Evolutionary conservation across 2,888 invertebrate genomes (phyloP).

Genomic region (Parnassius smintheus): DNA sequence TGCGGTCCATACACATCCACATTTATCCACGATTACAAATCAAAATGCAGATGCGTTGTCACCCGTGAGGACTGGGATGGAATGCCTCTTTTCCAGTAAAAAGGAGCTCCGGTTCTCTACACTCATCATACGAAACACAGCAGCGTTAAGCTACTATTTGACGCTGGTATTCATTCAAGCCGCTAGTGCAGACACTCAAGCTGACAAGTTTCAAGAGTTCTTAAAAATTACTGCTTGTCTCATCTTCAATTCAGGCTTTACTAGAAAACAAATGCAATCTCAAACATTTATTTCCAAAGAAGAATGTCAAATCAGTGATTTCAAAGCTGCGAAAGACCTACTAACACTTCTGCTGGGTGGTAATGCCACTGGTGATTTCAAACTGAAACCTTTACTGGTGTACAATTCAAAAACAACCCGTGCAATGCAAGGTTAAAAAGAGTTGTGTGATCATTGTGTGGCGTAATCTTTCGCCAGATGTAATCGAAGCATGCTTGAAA

Average conservation of each 20-base stretch:
- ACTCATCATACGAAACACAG: too few species aligned
- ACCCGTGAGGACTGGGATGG: too few species aligned
- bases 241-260: conserved; percentile 4
- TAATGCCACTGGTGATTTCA: conserved; percentile 36
- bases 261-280: conserved; percentile 10
- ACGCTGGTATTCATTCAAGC: conserved; percentile 20
- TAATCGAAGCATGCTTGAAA: too few species aligned
- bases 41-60: too few species aligned
- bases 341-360: conserved; percentile 40
- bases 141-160: too few species aligned
- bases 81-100: too few species aligned
- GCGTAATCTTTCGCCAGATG: too few species aligned
- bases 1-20: too few species aligned
- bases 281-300: conserved; percentile 29
- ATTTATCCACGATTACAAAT: too few species aligned
- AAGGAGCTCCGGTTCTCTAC: too few species aligned
- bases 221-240: conserved; percentile 6
- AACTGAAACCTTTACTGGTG: conserved; percentile 31
- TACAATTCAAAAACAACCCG: conserved; percentile 33
- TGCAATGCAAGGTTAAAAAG: conserved; percentile 34
- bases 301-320: conserved; percentile 33
- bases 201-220: conserved; percentile 14
- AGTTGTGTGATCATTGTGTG: too few species aligned
- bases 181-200: conserved; percentile 32
- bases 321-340: conserved; percentile 41